phyloP scores from a whole-genome alignment of 2,113 vertebrate species.

The Sphaerodactylus townsendi region DNA sequence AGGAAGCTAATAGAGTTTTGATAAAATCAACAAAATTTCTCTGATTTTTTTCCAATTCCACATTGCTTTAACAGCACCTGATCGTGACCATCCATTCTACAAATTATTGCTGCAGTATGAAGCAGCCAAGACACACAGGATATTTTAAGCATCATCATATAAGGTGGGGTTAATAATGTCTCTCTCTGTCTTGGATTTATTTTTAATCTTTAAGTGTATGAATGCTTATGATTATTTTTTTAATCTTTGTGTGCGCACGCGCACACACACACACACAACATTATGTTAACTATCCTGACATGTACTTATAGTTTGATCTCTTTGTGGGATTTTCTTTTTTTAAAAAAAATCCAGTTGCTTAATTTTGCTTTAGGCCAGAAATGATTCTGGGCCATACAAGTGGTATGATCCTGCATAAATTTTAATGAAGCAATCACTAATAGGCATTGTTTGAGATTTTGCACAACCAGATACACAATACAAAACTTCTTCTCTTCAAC shows the following conservation, averaged over 20 bases:
- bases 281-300: too few relatives aligned
- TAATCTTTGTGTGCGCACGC: too few relatives aligned
- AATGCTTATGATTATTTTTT: not conserved
- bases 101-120: not conserved
- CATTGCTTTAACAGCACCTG: not conserved
- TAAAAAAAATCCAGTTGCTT: not conserved
- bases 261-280: too few relatives aligned
- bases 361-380: not conserved
- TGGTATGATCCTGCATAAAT: not conserved
- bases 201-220: not conserved
- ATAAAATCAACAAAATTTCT: not conserved
- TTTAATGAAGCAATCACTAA: slow-evolving; percentile 18
- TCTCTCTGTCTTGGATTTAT: too few relatives aligned
- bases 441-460: not conserved
- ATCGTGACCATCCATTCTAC: not conserved
- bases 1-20: not conserved
- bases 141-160: not conserved
- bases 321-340: not conserved
- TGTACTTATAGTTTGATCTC: too few relatives aligned
- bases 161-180: not conserved
- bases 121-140: too few relatives aligned
- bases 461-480: not conserved
- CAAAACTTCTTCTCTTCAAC: not conserved
- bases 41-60: not conserved
- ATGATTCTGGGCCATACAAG: not conserved